Conservation (phyloP, 2,888 invertebrate genomes). For the Aspidiotus destructor region DNA sequence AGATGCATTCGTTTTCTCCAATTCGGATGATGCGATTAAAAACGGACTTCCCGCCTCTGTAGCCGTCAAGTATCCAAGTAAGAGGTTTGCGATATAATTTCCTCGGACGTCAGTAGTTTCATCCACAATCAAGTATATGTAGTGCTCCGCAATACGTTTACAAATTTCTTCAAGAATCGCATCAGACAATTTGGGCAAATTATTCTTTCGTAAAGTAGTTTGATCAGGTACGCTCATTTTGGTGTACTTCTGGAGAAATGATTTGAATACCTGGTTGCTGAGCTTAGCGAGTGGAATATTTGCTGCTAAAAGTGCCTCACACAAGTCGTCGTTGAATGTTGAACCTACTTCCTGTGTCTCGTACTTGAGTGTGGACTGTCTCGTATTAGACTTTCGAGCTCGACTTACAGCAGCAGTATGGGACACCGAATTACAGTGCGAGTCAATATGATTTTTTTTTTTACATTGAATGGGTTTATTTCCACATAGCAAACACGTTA, state of each 20-base stretch:
- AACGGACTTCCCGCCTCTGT: background rate
- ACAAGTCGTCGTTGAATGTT: slow-evolving; percentile 5
- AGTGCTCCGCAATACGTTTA: background rate
- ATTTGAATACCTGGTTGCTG: background rate
- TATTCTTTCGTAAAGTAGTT: slow-evolving; percentile 9
- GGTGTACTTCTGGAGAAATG: slow-evolving; percentile 10
- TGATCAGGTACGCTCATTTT: slow-evolving; percentile 3
- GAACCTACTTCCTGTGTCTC: background rate
- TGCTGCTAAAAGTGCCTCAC: slow-evolving; percentile 6
- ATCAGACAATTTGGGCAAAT: background rate
- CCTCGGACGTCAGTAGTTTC: slow-evolving; percentile 10
- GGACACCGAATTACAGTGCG: background rate
- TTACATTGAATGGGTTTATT: background rate
- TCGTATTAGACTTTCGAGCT: background rate
- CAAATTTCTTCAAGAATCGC: slow-evolving; percentile 9
- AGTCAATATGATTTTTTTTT: background rate
- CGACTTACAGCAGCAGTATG: background rate
- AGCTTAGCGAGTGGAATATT: slow-evolving; percentile 20
- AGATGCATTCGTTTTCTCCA: background rate
- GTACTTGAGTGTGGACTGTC: background rate
- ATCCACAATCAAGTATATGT: slow-evolving; percentile 1
- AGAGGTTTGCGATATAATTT: slow-evolving; percentile 2
- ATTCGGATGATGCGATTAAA: background rate
- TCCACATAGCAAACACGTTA: background rate
- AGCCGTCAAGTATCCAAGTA: slow-evolving; percentile 4